Evolutionary conservation across 2,797 vertebrate genomes (phyloP).

Genomic region (Hephaestus fuliginosus): DNA sequence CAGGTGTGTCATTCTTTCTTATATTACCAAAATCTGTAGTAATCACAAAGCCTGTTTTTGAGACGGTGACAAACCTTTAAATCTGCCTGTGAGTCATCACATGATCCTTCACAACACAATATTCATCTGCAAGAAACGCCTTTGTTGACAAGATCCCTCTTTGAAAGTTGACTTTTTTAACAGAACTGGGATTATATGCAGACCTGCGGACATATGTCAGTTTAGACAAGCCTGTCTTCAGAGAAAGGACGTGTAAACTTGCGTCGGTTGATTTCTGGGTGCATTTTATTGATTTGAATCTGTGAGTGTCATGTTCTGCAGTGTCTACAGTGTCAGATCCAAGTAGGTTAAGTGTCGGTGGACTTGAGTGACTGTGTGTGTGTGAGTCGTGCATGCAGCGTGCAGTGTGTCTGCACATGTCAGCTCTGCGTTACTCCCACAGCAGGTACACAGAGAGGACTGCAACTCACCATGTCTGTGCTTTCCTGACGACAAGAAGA

Average conservation of each 20-base stretch:
- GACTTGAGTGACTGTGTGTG: slow-evolving; percentile 18
- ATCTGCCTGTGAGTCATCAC: neutral
- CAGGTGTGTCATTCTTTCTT: neutral
- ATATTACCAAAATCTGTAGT: neutral
- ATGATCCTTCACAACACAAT: neutral
- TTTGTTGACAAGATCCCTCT: neutral
- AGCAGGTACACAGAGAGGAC: neutral
- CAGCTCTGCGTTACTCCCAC: neutral
- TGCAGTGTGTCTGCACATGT: neutral
- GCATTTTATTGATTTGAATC: neutral
- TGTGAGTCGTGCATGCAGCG: neutral
- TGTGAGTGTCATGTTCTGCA: neutral
- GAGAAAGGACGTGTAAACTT: neutral
- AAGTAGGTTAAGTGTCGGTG: neutral
- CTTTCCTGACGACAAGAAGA: slow-evolving; percentile 11
- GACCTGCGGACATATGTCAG: neutral
- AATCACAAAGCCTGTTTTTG: neutral
- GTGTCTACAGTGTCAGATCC: neutral
- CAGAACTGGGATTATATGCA: neutral
- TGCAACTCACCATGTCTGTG: slow-evolving; percentile 46
- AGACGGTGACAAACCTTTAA: neutral
- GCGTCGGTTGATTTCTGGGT: neutral
- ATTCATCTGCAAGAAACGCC: neutral
- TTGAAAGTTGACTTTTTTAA: slow-evolving; percentile 8
- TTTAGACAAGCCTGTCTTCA: neutral